Evolutionary conservation across 2,113 vertebrate genomes (phyloP).

Genomic region (Brachyhypopomus occidentalis): DNA sequence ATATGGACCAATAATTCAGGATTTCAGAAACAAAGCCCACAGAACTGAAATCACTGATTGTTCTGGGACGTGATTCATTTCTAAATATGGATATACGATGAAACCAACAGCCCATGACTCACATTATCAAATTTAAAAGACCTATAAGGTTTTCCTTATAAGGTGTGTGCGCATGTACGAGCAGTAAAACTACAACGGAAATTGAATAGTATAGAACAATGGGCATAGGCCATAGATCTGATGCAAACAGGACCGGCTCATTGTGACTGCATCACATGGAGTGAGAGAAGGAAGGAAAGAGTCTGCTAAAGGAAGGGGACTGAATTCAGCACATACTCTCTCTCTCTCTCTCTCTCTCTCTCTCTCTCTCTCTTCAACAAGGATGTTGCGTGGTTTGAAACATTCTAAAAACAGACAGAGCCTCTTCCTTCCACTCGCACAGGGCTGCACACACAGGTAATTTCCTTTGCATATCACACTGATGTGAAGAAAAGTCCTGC

Average conservation of each 20-base stretch:
- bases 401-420: background rate
- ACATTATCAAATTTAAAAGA: background rate
- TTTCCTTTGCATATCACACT: constrained; percentile 17
- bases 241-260: background rate
- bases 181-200: too few relatives aligned
- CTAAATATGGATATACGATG: background rate
- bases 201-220: background rate
- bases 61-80: too few relatives aligned
- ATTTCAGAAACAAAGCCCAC: too few relatives aligned
- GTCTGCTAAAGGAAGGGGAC: constrained; percentile 7
- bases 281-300: constrained; percentile 21
- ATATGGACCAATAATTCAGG: too few relatives aligned
- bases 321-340: constrained; percentile 3
- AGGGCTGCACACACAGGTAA: constrained; percentile 14
- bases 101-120: background rate
- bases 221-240: background rate
- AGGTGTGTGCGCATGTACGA: background rate
- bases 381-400: constrained; percentile 34
- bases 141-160: background rate
- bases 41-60: too few relatives aligned
- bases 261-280: background rate
- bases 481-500: constrained; percentile 7
- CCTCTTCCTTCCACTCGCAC: constrained; percentile 23
- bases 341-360: constrained; percentile 7
- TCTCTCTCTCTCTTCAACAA: background rate